Base-by-base conservation (phyloP, 2,888 invertebrate genomes). In the Tromatobia lineatoria region DNA sequence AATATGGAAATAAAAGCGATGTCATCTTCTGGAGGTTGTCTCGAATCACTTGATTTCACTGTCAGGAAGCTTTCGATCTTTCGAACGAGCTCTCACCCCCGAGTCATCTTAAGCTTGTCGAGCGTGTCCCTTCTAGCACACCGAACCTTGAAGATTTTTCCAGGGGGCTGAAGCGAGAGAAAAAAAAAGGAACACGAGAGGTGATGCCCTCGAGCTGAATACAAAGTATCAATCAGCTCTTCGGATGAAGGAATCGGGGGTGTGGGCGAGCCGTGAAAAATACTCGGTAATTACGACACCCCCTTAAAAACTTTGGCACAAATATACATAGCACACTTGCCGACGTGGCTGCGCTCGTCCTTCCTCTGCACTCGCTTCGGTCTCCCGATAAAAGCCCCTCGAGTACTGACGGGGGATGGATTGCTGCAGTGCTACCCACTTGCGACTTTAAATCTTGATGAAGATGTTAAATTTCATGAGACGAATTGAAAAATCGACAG, bases 191-290 rank as follows among this genome's bases (percentile, higher is more conserved):
- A 71, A 76, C 73, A 38, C 47, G 66, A 59, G 45, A 54, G 64
- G 38, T 71, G 83, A 85, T 74, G 87, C 82, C 87, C 88, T 86
- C 88, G 88, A 84, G 85, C 87, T 91, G 92, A 93, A 92, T 93
- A 92, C 91, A 92, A 93, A 93, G 92, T 93, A 93, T 93, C 93
- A 93, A 93, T 93, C 92, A 92, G 91, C 90, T 75, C 75, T 89
- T 87, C 85, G 89, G 88, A 83, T 76, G 84, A 86, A 86, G 85
- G 80, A 85, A 82, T 71, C 67, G 71, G 57, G 57, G 84, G 80
- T 69, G 89, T 89, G 91, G 86, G 88, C 86, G 88, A 81, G 81
- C 90, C 90, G 89, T 92, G 92, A 93, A 92, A 92, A 92, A 93
- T 93, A 91, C 91, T 91, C 90, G 90, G 91, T 92, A 92, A 93